A percentile compares a stretch with the other conserved stretches of the same genome.
phyloP scores from a whole-genome alignment of 2,797 vertebrate genomes.

The Urocyon cinereoargenteus region DNA sequence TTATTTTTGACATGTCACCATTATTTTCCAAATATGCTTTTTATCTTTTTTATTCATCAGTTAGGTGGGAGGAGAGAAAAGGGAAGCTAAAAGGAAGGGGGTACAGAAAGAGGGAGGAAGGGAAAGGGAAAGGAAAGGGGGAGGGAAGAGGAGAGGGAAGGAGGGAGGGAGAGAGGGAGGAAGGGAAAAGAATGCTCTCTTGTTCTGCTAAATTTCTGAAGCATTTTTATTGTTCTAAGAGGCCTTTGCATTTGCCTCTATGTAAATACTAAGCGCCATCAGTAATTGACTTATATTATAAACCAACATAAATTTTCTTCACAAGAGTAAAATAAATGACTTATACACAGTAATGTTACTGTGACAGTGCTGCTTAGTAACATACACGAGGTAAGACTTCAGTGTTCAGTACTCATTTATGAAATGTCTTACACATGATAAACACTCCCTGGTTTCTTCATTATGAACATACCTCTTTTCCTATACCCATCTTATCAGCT shows the following conservation, averaged over 20 bases:
- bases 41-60: slow-evolving; percentile 66
- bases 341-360: not conserved
- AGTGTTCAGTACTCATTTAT: not conserved
- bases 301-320: slow-evolving; percentile 48
- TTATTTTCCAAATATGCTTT: slow-evolving; percentile 75
- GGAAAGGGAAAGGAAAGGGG: not conserved
- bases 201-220: slow-evolving; percentile 49
- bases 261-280: slow-evolving; percentile 44
- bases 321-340: slow-evolving; percentile 20
- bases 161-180: not conserved
- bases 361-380: not conserved
- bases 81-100: not conserved
- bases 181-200: not conserved
- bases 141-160: too few species aligned
- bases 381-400: not conserved
- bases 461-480: slow-evolving; percentile 26
- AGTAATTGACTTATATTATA: not conserved
- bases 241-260: slow-evolving; percentile 21
- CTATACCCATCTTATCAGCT: not conserved
- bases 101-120: not conserved
- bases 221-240: slow-evolving; percentile 55
- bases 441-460: not conserved
- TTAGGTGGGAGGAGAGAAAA: slow-evolving; percentile 26
- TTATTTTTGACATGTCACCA: slow-evolving; percentile 67
- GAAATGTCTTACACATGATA: not conserved